Evolutionary conservation across 1,140 invertebrate genomes (phyloP).

Genomic region (Orussus abietinus): DNA sequence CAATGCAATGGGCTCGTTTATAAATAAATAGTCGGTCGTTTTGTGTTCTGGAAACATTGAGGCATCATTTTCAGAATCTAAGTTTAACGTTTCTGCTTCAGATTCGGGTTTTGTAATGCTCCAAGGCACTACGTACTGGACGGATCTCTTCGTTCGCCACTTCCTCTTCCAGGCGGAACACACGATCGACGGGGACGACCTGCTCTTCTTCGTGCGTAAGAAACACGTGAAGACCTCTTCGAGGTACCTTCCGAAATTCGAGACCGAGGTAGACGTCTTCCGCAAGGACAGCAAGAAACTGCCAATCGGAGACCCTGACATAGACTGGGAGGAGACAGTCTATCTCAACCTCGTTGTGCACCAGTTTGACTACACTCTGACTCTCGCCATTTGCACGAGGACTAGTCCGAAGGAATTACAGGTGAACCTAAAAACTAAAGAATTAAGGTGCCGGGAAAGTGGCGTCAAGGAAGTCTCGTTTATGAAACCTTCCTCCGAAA

Average conservation of each 20-base stretch:
- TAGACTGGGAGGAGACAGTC: slow-evolving; percentile 99
- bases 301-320: slow-evolving; percentile 89
- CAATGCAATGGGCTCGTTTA: too few species aligned
- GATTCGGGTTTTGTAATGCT: slow-evolving; percentile 86
- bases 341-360: slow-evolving; percentile 98
- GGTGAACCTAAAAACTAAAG: slow-evolving; percentile 51
- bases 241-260: slow-evolving; percentile 82
- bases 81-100: too few species aligned
- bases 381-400: slow-evolving; percentile 94
- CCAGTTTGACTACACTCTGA: slow-evolving; percentile 96
- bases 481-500: too few species aligned
- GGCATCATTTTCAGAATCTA: too few species aligned
- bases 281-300: slow-evolving; percentile 94
- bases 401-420: slow-evolving; percentile 96
- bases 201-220: slow-evolving; percentile 93
- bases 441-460: too few species aligned
- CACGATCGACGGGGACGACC: slow-evolving; percentile 87
- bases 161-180: slow-evolving; percentile 85
- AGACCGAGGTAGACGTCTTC: slow-evolving; percentile 94
- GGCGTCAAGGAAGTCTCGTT: too few species aligned
- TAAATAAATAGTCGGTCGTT: too few species aligned
- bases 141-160: slow-evolving; percentile 89
- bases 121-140: slow-evolving; percentile 93
- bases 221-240: slow-evolving; percentile 82
- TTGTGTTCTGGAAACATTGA: too few species aligned